Evolutionary conservation across 2,888 invertebrate species (phyloP), one percentile per base, ranked within the genome.

Genomic region (Pantelozetes paolii): DNA sequence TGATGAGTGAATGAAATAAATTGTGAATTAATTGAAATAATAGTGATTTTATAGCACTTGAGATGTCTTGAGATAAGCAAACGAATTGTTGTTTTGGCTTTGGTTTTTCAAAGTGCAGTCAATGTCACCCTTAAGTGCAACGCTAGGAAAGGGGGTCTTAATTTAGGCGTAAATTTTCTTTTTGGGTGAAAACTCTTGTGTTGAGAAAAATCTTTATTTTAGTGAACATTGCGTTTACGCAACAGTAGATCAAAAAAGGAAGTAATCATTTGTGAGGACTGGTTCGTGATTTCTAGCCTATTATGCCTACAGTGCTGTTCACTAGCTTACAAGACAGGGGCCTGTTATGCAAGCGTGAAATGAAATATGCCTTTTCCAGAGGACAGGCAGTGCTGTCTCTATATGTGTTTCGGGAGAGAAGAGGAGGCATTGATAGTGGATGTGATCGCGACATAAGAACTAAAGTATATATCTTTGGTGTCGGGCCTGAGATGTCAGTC

Each of bases 221-320:
- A n/a, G n/a, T n/a, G 20, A 48, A 23, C 62, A 2, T 62, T n/a
- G 6, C 5, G 18, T 62, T 62, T 62, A 62, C 62, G 62, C 62
- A 62, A 62, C 62, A 62, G 62, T 62, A 62, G n/a, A 62, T 28
- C 62, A 62, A 54, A 54, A 45, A 62, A 62, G 62, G 62, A 62
- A 62, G 62, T 62, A 36, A 62, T 62, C 62, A 62, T 62, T 62
- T 62, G 62, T 62, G 62, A 62, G 54, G 54, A 54, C 54, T 30
- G n/a, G 32, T 62, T 62, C 62, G 62, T 62, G 62, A 62, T 50
- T 54, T 54, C 23, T 23, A 62, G n/a, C 18, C 32, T 62, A 30
- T 62, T 62, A 13, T 62, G 62, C 32, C 20, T 11, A 62, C 11
- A 32, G 62, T 26, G 23, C 26, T 26, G 23, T 54, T 20, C 23